Evolutionary conservation across 1,140 invertebrate species (phyloP).

Genomic region (Dinoponera quadriceps): DNA sequence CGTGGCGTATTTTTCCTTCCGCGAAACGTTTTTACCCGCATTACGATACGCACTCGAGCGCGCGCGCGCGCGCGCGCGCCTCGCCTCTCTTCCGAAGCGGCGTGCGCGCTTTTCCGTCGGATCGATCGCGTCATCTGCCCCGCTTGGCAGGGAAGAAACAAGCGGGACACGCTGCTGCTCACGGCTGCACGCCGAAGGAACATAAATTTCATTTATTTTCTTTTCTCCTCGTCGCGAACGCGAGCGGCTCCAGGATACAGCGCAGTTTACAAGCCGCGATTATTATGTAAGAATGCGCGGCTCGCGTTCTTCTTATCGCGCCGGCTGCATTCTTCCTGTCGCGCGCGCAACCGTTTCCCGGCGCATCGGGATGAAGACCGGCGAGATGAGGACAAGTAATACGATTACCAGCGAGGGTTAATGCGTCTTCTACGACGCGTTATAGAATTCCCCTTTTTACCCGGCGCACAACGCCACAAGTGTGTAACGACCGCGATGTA

Average conservation of each 20-base stretch:
- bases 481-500: slow-evolving; percentile 17
- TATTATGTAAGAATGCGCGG: slow-evolving; percentile 64
- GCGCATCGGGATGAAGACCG: slow-evolving; percentile 50
- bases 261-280: slow-evolving; percentile 50
- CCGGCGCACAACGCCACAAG: background rate
- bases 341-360: slow-evolving; percentile 48
- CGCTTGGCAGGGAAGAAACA: background rate
- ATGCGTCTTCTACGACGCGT: slow-evolving; percentile 30
- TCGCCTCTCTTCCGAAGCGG: background rate
- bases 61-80: background rate
- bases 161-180: background rate
- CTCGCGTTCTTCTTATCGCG: slow-evolving; percentile 49
- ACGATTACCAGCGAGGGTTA: slow-evolving; percentile 58
- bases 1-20: background rate
- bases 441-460: slow-evolving; percentile 10
- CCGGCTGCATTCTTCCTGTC: slow-evolving; percentile 67
- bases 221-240: background rate
- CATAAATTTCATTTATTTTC: slow-evolving; percentile 30
- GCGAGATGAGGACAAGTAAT: slow-evolving; percentile 59
- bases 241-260: background rate
- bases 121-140: slow-evolving; percentile 31
- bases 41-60: background rate
- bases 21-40: slow-evolving; percentile 10
- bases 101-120: slow-evolving; percentile 9
- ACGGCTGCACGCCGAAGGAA: background rate